Percentiles rank a stretch among this genome's conserved stretches.
Conservation (phyloP, 2,888 invertebrate genomes). For the Oeneis ivallda region DNA sequence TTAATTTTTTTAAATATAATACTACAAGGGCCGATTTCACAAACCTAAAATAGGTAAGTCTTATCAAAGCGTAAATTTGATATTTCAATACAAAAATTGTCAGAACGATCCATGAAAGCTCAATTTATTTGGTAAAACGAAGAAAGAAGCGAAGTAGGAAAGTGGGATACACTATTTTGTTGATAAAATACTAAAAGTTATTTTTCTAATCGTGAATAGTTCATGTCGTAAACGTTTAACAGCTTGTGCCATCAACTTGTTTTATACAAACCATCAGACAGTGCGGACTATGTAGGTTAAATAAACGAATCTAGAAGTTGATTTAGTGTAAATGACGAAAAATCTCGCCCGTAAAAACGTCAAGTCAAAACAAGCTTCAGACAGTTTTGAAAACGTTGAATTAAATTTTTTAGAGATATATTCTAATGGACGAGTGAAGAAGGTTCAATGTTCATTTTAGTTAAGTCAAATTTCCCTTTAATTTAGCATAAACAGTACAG, state of each 20-base stretch:
- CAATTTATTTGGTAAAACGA: too few species aligned
- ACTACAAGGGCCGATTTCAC: too few species aligned
- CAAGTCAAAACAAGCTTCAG: not conserved
- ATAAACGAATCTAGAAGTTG: constrained; percentile 32
- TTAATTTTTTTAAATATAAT: too few species aligned
- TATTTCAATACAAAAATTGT: too few species aligned
- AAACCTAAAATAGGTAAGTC: too few species aligned
- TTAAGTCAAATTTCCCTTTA: too few species aligned
- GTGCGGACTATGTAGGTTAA: constrained; percentile 31
- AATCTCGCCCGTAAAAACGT: constrained; percentile 14
- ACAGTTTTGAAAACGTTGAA: constrained; percentile 1
- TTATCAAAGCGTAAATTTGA: too few species aligned
- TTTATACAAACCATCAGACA: constrained; percentile 23
- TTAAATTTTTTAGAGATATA: not conserved
- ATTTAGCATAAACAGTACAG: too few species aligned
- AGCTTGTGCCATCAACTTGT: constrained; percentile 26
- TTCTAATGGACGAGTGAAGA: not conserved
- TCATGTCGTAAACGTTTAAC: constrained; percentile 13
- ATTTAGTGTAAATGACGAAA: constrained; percentile 26
- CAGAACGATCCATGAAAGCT: too few species aligned
- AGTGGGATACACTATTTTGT: too few species aligned
- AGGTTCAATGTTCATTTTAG: too few species aligned
- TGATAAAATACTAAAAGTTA: constrained; percentile 7
- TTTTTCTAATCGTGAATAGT: constrained; percentile 7
- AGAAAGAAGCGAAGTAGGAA: too few species aligned